Base-by-base conservation (phyloP, 2,888 invertebrate genomes). In the Hedya salicella region DNA sequence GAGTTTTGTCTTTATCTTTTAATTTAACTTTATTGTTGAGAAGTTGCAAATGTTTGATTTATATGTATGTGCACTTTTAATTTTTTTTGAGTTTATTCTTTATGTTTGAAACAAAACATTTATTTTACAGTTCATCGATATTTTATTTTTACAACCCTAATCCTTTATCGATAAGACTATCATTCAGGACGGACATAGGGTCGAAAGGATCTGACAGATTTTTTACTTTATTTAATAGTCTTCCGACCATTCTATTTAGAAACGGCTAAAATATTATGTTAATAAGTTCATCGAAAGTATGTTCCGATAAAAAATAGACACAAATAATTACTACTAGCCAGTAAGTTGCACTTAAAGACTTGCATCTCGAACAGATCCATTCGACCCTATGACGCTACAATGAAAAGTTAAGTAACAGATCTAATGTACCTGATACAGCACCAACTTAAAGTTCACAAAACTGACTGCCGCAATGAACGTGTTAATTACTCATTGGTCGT, bases 361-460 rank as follows among this genome's bases (percentile, higher is more conserved):
- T 11, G 17, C 46, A 46, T 46, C 46, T 46, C 46, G 46, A 46
- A 46, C 46, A 46, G 46, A 46, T 46, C 46, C 46, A 46, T 19
- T 46, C 46, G 19, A 46, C 46, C 46, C 17, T 19, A 46, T 17
- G 19, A 46, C 46, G 46, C 46, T 46, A 11, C 19, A 46, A 46
- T 46, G 46, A 8, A 46, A 17, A 46, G 46, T 46, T 46, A 17
- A 46, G 17, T 19, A 44, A 16, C 44, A 19, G 46, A 11, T 16
- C 46, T 16, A 46, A 46, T 9, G 11, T 19, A 46, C 17, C 46
- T 46, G 17, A 46, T 46, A 46, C 46, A 46, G 46, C 46, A 46
- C 46, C 46, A 46, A 46, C 19, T 8, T 6, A 46, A 46, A 46
- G 46, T 46, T 16, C 6, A 11, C 46, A 9, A 46, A 46, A 46